phyloP scores from a whole-genome alignment of 2,797 vertebrate genomes.

The Coracias cyanogaster region DNA sequence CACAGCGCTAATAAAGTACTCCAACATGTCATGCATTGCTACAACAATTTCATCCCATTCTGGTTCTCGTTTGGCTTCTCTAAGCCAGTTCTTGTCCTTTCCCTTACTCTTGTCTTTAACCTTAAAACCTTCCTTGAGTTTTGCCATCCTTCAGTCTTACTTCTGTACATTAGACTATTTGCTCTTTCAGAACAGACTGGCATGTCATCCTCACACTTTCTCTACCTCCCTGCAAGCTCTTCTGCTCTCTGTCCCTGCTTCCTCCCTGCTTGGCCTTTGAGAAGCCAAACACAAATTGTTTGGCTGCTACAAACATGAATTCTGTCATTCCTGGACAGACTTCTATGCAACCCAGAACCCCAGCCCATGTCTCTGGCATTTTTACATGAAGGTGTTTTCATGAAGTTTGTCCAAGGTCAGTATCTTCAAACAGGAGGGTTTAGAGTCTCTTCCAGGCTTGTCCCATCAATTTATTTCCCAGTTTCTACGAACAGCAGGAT shows the following conservation, averaged over 20 bases:
- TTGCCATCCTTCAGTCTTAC: neutral
- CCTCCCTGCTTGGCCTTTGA: neutral
- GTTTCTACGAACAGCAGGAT: neutral
- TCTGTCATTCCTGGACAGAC: neutral
- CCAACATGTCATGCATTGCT: neutral
- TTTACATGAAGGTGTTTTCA: neutral
- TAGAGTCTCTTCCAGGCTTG: neutral
- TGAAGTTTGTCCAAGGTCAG: neutral
- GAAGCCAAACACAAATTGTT: neutral
- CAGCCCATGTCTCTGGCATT: neutral
- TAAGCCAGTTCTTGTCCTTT: neutral
- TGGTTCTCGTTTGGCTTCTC: neutral
- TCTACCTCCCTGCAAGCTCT: neutral
- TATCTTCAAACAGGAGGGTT: neutral
- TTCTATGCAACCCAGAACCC: neutral
- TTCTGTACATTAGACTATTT: neutral
- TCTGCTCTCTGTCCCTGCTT: neutral
- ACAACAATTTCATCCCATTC: neutral
- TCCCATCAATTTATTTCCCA: neutral
- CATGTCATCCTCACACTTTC: neutral
- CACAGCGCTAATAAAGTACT: neutral
- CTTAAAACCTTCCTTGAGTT: neutral
- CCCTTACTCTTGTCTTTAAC: neutral
- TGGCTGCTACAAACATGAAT: neutral
- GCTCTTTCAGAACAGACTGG: neutral